These are phyloP conservation scores for Eumacrocentrus americanus DNA, from an alignment of 2,888 invertebrate species.

Conservation along the genomic window DNA sequence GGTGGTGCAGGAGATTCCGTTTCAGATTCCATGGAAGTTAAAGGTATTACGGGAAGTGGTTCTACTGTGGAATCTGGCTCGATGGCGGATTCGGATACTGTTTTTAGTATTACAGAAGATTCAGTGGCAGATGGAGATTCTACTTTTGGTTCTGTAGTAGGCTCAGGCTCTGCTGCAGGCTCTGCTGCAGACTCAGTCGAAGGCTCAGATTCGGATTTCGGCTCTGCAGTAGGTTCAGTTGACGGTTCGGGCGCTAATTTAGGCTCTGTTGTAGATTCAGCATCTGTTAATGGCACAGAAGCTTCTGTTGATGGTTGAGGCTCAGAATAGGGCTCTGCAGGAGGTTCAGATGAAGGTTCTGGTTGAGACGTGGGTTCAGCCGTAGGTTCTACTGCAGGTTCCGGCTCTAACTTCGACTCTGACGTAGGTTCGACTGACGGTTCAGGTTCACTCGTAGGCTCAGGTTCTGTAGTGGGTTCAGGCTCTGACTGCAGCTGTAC, in stretches of 20 bases:
- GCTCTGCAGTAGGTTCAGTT: conserved; percentile 43
- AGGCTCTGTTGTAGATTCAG: conserved; percentile 52
- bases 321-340: conserved; percentile 50
- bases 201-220: conserved; percentile 42
- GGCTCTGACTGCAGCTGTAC: too few relatives aligned
- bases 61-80: conserved; percentile 41
- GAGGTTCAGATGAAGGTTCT: conserved; percentile 45
- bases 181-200: conserved; percentile 29
- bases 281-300: conserved; percentile 48
- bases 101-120: conserved; percentile 26
- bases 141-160: conserved; percentile 39
- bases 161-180: conserved; percentile 43
- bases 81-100: conserved; percentile 40
- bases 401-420: conserved; percentile 47
- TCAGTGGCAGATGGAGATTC: conserved; percentile 36
- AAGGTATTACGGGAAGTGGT: conserved; percentile 42
- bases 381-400: conserved; percentile 43
- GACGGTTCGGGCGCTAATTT: conserved; percentile 43
- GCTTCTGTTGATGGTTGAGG: conserved; percentile 36
- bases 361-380: conserved; percentile 43
- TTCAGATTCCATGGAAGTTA: conserved; percentile 38
- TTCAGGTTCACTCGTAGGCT: too few relatives aligned
- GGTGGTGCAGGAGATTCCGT: conserved; percentile 48
- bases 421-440: conserved; percentile 33
- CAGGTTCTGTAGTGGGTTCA: too few relatives aligned